phyloP scores from a whole-genome alignment of 1,140 invertebrate genomes.

The Lucilia cuprina region DNA sequence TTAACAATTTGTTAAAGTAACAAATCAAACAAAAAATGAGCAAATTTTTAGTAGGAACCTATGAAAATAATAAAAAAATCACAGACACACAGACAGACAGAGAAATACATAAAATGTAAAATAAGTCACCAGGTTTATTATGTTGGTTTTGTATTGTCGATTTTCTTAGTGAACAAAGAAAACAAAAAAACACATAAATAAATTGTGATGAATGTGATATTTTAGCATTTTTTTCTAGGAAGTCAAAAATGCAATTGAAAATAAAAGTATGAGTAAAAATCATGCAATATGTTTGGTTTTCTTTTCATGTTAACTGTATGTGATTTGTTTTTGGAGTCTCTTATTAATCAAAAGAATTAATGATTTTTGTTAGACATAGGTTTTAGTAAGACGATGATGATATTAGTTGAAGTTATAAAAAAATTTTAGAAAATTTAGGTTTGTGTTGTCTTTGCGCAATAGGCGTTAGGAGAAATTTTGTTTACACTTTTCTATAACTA shows the following conservation, averaged over 20 bases:
- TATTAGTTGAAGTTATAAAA: no score
- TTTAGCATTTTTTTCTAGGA: background rate
- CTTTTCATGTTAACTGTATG: background rate
- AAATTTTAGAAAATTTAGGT: no score
- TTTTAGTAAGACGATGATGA: no score
- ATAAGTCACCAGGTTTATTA: conserved; percentile 11
- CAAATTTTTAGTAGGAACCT: background rate
- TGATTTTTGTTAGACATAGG: background rate
- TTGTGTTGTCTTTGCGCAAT: no score
- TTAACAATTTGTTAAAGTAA: conserved; percentile 4
- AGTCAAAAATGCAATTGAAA: background rate
- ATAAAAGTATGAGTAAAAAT: background rate
- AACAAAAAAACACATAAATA: background rate
- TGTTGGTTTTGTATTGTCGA: background rate
- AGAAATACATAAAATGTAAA: background rate
- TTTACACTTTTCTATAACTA: no score
- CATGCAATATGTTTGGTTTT: background rate
- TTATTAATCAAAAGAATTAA: background rate
- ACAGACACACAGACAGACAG: background rate
- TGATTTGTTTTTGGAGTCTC: background rate
- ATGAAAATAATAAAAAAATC: background rate
- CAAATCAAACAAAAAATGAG: background rate
- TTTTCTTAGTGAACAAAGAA: background rate
- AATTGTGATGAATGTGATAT: conserved; percentile 4
- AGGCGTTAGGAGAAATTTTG: no score